Evolutionary conservation across 2,888 invertebrate species (phyloP), one percentile per base, ranked within the genome.

Genomic region (Parnassius mnemosyne): DNA sequence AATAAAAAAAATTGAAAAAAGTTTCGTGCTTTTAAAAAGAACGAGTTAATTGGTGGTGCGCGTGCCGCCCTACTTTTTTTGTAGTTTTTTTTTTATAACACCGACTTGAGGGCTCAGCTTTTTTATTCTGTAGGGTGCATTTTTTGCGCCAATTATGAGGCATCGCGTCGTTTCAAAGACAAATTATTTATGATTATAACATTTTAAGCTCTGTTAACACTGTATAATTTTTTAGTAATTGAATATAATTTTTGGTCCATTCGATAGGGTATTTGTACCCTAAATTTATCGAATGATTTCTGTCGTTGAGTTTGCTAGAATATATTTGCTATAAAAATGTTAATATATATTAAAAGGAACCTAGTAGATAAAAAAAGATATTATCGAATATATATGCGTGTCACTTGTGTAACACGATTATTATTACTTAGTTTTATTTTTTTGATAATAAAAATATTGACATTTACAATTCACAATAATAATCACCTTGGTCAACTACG

Each of bases 121-220:
- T 78, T 77, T 71, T 71, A 67, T 65, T 63, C 67, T 72, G 78
- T 83, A 82, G 88, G 88, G 87, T 85, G 83, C 71, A 73, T 87
- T 90, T 90, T 90, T 89, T 90, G 82, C 77, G 66, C 74, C 83
- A 80, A 88, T 89, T 84, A 87, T 74, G 75, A 66, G 69, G 74
- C 71, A 73, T 70, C 68, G 65, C 63, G 66, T 57, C 71, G 67
- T 75, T 74, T 66, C 69, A 66, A 78, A 75, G 80, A 80, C 84
- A 85, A 81, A 84, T 85, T 86, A 77, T 83, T 83, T 77, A 78
- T 78, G 82, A 83, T 87, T 84, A 84, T 80, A 78, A 76, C 76
- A 77, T 79, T 78, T 80, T 77, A 73, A 72, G 66, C 66, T 67
- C 66, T 69, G 78, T 81, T 80, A 80, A 70, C 79, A 68, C 73